phyloP scores from a whole-genome alignment of 2,888 invertebrate genomes.

The Sepiola atlantica region DNA sequence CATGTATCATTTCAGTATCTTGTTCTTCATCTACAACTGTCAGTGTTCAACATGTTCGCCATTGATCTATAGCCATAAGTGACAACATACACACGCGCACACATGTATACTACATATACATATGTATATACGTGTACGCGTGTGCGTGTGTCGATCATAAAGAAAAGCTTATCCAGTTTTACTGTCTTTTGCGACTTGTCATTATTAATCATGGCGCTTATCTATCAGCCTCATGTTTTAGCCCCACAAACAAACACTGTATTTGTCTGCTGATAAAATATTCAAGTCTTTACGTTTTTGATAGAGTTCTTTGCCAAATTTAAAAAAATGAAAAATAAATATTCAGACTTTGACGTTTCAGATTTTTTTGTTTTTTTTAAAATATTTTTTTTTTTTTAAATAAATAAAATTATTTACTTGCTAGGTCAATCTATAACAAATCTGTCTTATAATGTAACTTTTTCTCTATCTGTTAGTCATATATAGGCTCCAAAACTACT shows the following conservation, averaged over 20 bases:
- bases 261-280: not conserved
- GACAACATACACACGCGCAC: not conserved
- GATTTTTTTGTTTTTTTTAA: too few species aligned
- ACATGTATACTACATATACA: not conserved
- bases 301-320: not conserved
- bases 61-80: not conserved
- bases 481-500: too few species aligned
- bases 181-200: not conserved
- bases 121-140: too few species aligned
- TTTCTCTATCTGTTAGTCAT: too few species aligned
- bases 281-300: not conserved
- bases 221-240: not conserved
- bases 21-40: not conserved
- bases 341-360: too few species aligned
- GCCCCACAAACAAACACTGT: not conserved
- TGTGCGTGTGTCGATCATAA: too few species aligned
- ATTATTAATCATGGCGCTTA: not conserved
- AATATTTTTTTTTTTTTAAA: too few species aligned
- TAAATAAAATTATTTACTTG: too few species aligned
- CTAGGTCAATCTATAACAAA: too few species aligned
- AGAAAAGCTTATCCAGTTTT: not conserved
- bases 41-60: not conserved
- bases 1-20: not conserved
- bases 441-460: too few species aligned
- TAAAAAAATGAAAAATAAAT: too few species aligned